Base-by-base conservation (phyloP, 2,888 invertebrate species). In the Hirtodrosophila alboralis region DNA sequence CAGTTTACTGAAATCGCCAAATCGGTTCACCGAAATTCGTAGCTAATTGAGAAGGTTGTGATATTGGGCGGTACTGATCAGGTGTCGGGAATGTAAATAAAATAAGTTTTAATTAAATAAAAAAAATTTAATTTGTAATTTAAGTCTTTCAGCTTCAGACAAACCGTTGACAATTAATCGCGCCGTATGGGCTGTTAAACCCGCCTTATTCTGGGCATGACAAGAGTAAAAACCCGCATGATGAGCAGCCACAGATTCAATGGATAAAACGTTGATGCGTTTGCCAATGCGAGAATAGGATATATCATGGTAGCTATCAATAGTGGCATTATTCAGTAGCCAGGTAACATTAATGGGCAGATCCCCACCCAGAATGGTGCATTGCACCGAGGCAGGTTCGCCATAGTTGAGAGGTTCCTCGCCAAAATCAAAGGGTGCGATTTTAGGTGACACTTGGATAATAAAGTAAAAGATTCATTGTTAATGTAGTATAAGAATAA, bases 1-100 rank as follows among this genome's bases (percentile, higher is more conserved):
- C 96, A 97, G 44, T 92, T 92, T 63, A 96, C 94, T 65, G 92
- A 93, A 64, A 96, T 92, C 8, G 96, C 96, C 75, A 95, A 92
- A 91, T 96, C 96, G 63, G 88, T 49, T 95, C 94, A 58, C 94
- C 94, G 73, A 93, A 93, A 89, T 94, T 94, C 89, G 94, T 93
- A 44, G 86, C 95, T 95, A 89, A 96, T 95, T 72, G 93, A 91
- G 90, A 96, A 96, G 79, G 95, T 94, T 88, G 93, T 93, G 87
- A 95, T 93, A 92, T 90, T 90, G 28, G 89, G 89, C 23, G 88
- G 85, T 28, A 89, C 89, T 88, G 51, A 59, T 41, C 12, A 27
- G 27, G 21, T 36, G 3, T n/a, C n/a, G 34, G 43, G 18, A 30
- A 9, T 7, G 6, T 2, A 34, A 34, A 40, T 31, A 31, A 14